phyloP scores from a whole-genome alignment of 2,113 vertebrate species.

The Marcusenius ussheri region DNA sequence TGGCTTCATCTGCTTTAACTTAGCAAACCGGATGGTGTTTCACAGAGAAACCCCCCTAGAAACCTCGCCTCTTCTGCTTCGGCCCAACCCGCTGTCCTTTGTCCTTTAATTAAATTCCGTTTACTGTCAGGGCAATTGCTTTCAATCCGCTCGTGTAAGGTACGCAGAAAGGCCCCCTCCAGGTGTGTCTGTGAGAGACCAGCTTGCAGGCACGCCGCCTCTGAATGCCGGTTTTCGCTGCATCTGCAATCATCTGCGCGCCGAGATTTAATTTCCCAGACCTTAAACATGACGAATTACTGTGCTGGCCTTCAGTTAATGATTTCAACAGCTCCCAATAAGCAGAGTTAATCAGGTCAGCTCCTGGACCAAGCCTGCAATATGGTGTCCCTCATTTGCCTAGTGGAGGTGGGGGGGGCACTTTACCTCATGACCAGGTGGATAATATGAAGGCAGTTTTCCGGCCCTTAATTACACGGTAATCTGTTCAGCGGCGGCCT shows the following conservation, averaged over 20 bases:
- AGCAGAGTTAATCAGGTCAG: constrained; percentile 95
- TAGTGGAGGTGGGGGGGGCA: constrained; percentile 73
- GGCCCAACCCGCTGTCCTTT: constrained; percentile 34
- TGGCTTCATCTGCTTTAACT: not conserved
- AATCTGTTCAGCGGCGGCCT: constrained; percentile 61
- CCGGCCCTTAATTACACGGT: constrained; percentile 95
- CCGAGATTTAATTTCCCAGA: constrained; percentile 88
- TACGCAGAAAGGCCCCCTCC: constrained; percentile 36
- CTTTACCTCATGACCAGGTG: constrained; percentile 95
- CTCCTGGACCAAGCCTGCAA: constrained; percentile 71
- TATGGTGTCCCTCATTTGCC: constrained; percentile 76
- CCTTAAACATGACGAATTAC: constrained; percentile 99
- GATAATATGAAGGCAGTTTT: constrained; percentile 90
- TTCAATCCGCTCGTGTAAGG: constrained; percentile 42
- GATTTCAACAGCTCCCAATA: constrained; percentile 99
- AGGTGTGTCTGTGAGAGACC: constrained; percentile 31
- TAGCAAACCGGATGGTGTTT: not conserved
- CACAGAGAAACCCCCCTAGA: not conserved
- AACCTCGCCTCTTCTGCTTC: not conserved
- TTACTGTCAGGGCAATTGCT: constrained; percentile 44
- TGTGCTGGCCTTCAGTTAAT: constrained; percentile 92
- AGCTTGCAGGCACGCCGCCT: constrained; percentile 51
- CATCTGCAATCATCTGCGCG: constrained; percentile 69
- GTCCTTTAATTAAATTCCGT: constrained; percentile 47
- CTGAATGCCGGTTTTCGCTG: constrained; percentile 50